Conservation (phyloP, 2,113 vertebrate species). For the Blennius ocellaris region DNA sequence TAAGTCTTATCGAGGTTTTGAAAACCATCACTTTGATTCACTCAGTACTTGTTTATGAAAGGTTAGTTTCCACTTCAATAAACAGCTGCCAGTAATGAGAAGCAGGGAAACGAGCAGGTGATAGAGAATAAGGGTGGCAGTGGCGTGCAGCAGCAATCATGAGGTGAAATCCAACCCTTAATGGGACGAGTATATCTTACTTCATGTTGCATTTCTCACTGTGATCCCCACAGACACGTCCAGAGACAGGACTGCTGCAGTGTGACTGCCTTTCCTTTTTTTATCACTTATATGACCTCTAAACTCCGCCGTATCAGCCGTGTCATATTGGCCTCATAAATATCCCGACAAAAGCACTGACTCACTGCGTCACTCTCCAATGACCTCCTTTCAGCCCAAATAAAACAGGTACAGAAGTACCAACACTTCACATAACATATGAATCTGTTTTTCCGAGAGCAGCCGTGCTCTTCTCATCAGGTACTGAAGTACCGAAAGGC, state of each 20-base stretch:
- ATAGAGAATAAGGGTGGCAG: slow-evolving; percentile 19
- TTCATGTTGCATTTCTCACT: slow-evolving; percentile 33
- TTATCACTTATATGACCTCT: slow-evolving; percentile 66
- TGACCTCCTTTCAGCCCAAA: slow-evolving; percentile 31
- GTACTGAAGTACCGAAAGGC: slow-evolving; percentile 5
- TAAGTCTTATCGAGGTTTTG: slow-evolving; percentile 23
- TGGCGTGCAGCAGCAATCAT: slow-evolving; percentile 40
- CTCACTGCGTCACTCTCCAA: slow-evolving; percentile 35
- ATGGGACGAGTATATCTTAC: slow-evolving; percentile 43
- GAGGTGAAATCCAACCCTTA: slow-evolving; percentile 49
- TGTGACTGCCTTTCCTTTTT: slow-evolving; percentile 41
- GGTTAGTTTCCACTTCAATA: slow-evolving; percentile 23
- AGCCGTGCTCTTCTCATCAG: not conserved
- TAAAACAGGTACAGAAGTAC: slow-evolving; percentile 26
- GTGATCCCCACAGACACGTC: slow-evolving; percentile 4
- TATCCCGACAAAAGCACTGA: slow-evolving; percentile 52
- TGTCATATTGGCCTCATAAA: slow-evolving; percentile 59
- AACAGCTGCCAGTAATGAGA: slow-evolving; percentile 3
- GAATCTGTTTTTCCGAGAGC: not conserved
- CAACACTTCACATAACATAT: slow-evolving; percentile 33
- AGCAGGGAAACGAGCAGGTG: not conserved
- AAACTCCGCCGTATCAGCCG: slow-evolving; percentile 52
- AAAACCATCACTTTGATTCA: slow-evolving; percentile 24
- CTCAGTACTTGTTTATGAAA: not conserved
- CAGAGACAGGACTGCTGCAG: slow-evolving; percentile 17